Evolutionary conservation across 2,888 invertebrate genomes (phyloP).

Genomic region (Latrodectus hesperus): DNA sequence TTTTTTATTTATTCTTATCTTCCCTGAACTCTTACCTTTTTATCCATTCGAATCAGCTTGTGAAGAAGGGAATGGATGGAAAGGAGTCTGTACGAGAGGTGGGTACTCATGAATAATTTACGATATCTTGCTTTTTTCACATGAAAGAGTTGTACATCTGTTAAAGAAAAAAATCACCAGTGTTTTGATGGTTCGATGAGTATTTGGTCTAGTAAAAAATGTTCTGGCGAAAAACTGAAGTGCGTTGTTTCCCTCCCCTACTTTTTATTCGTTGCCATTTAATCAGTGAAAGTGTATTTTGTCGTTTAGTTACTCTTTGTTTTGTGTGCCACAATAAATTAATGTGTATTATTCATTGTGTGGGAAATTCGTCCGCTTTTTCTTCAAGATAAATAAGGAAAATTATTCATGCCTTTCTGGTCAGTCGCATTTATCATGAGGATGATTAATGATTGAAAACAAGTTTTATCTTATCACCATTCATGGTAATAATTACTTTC

Average conservation of each 20-base stretch:
- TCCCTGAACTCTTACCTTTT: no score
- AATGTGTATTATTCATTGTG: no score
- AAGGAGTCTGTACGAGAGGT: not conserved
- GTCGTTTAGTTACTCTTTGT: constrained; percentile 14
- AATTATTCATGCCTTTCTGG: no score
- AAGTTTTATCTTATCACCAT: no score
- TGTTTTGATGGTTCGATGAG: constrained; percentile 34
- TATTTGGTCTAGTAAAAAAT: constrained; percentile 18
- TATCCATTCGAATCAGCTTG: not conserved
- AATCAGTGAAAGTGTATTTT: constrained; percentile 18
- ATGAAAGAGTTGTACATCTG: constrained; percentile 45
- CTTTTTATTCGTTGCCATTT: constrained; percentile 7
- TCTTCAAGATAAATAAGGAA: no score
- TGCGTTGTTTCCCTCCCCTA: not conserved
- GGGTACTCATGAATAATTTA: constrained; percentile 53
- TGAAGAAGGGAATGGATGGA: not conserved
- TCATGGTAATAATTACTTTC: no score
- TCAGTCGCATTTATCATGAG: no score
- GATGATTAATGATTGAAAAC: no score
- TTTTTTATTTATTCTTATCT: no score
- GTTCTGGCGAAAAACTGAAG: constrained; percentile 3
- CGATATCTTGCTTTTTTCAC: constrained; percentile 50
- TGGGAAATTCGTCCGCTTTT: no score
- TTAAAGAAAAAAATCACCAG: constrained; percentile 29
- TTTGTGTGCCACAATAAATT: no score